Evolutionary conservation across 2,113 vertebrate species (phyloP), one percentile per base, ranked within the genome.

Genomic region (Elachura formosa): DNA sequence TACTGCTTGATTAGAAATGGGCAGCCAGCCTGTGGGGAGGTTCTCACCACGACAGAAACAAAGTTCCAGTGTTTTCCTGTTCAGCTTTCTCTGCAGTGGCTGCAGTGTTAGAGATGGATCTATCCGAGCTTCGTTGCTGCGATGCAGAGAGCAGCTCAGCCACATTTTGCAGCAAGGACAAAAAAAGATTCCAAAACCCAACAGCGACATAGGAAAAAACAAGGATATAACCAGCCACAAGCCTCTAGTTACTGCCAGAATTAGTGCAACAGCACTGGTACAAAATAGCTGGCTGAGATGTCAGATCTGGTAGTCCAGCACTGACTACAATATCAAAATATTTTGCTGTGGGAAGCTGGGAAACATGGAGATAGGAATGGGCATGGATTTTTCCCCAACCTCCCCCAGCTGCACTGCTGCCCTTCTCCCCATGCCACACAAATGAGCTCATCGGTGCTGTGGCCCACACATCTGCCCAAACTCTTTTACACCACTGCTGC

Each of bases 11-110:
- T 77, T 63, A 74, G 64, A 67, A 87, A 71, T 12, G n/a, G 41
- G 29, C 87, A 33, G 36, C 31, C 33, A 73, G 58, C 22, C 0
- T 0, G 63, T 5, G 2, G 16, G 6, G 38, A 41, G 46, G 55
- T 17, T 83, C 38, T 68, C 2, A 3, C 36, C 40, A 11, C 0
- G 0, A 31, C 0, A 66, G 58, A 22, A 88, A 73, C 0, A 12
- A 84, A 61, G 46, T 75, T 46, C 29, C 3, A 1, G 29, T 41
- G 25, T 63, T 82, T 54, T 41, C 46, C 79, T 41, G 23, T 75
- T 79, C 71, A 45, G 13, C 56, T 72, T 21, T 24, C 77, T 40
- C 69, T 82, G 74, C 59, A 61, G 56, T 12, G 43, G 52, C 71
- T 92, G 83, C 63, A 33, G 41, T 26, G 73, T 45, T 58, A 49